These are phyloP conservation scores for Sebastes glaucus DNA, from an alignment of 2,797 vertebrate species.

Conservation along the genomic window DNA sequence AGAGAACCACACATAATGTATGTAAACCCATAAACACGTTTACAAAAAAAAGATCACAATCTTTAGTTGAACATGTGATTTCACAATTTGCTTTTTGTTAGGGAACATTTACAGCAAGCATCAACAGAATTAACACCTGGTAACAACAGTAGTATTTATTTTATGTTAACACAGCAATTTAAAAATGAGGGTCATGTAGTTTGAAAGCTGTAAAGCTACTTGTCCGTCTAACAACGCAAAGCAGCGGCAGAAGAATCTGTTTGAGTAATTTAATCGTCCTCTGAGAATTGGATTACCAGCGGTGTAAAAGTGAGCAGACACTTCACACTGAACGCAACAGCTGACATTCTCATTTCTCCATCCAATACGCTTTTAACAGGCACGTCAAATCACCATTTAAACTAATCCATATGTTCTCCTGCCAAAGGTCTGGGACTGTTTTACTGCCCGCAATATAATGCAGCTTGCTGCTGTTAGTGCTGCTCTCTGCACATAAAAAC, in stretches of 20 bases:
- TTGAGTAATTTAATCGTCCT: slow-evolving; percentile 5
- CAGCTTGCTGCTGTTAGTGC: not conserved
- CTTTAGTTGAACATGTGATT: not conserved
- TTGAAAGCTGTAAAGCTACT: not conserved
- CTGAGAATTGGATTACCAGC: slow-evolving; percentile 17
- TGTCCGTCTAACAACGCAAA: not conserved
- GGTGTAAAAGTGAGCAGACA: not conserved
- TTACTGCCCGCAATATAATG: not conserved
- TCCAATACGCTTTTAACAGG: slow-evolving; percentile 5
- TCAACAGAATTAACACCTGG: not conserved
- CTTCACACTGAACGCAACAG: slow-evolving; percentile 29
- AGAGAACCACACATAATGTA: not conserved
- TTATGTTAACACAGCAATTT: not conserved
- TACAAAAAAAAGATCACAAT: not conserved
- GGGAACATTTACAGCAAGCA: not conserved
- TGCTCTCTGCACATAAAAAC: not conserved
- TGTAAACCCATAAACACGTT: not conserved
- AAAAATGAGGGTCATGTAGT: not conserved
- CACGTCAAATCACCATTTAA: slow-evolving; percentile 36
- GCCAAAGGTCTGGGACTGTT: slow-evolving; percentile 12
- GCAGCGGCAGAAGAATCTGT: not conserved
- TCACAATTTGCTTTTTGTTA: not conserved
- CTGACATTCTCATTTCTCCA: slow-evolving; percentile 37
- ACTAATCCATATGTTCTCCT: slow-evolving; percentile 19
- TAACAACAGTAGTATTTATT: not conserved